These are phyloP conservation scores for Leptinotarsa undecemlineata DNA, from an alignment of 1,140 invertebrate species.

Conservation along the genomic window DNA sequence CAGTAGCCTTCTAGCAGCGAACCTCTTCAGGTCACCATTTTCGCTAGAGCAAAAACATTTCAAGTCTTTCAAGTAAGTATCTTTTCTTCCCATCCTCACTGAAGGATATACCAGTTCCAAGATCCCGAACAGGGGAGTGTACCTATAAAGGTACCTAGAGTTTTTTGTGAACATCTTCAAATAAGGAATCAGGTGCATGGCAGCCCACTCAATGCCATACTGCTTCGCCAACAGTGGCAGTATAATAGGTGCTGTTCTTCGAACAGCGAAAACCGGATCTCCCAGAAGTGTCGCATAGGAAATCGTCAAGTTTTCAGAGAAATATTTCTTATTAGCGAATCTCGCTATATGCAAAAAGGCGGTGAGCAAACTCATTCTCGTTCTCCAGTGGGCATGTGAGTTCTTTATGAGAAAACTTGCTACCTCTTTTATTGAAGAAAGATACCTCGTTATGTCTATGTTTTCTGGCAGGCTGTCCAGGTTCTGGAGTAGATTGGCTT, in stretches of 20 bases:
- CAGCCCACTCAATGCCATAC: slow-evolving; percentile 48
- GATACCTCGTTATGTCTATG: slow-evolving; percentile 36
- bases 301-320: slow-evolving; percentile 45
- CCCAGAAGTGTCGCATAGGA: slow-evolving; percentile 47
- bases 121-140: slow-evolving; percentile 47
- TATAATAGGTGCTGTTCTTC: slow-evolving; percentile 46
- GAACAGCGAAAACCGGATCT: slow-evolving; percentile 46
- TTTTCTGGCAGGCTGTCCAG: slow-evolving; percentile 39
- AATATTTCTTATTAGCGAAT: slow-evolving; percentile 44
- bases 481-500: slow-evolving; percentile 47
- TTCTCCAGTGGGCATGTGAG: slow-evolving; percentile 47
- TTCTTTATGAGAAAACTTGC: slow-evolving; percentile 41
- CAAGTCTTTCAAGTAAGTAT: slow-evolving; percentile 34
- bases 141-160: slow-evolving; percentile 44
- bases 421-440: slow-evolving; percentile 38
- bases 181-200: slow-evolving; percentile 39
- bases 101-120: slow-evolving; percentile 47
- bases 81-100: slow-evolving; percentile 24
- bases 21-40: slow-evolving; percentile 20
- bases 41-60: slow-evolving; percentile 17
- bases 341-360: slow-evolving; percentile 47
- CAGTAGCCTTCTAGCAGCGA: slow-evolving; percentile 27
- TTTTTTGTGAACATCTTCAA: slow-evolving; percentile 41
- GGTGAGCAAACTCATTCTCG: slow-evolving; percentile 45
- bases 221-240: slow-evolving; percentile 48